Evolutionary conservation across 1,140 invertebrate genomes (phyloP), one percentile per base, ranked within the genome.

Genomic region (Drosophila sp.): DNA sequence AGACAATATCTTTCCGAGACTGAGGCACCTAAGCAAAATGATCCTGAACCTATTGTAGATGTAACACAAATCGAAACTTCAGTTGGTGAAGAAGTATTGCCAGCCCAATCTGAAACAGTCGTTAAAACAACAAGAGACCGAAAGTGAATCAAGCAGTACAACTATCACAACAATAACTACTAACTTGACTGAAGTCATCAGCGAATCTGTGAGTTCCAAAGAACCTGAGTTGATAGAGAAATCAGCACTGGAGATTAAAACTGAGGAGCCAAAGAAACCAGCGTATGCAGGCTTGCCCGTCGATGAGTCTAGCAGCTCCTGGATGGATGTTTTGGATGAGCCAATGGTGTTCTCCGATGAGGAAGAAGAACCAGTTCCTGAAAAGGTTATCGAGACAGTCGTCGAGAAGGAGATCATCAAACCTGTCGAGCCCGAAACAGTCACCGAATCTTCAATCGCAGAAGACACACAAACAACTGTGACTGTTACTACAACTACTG

Each of bases 201-300:
- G 14, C 1, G 50, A 59, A 67, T 46, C 53, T n/a, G n/a, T n/a
- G n/a, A n/a, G n/a, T n/a, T n/a, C n/a, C n/a, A n/a, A n/a, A n/a
- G n/a, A 21, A 21, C 21, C 45, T 2, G 18, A 36, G 13, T 0
- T 1, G 4, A 1, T 11, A 78, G 0, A 32, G 29, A 76, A n/a
- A 3, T 9, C 43, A 7, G 63, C 9, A 21, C 21, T 21, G 0
- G 18, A 29, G 13, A 70, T 78, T 29, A 51, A 50, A 80, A 11
- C 45, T 0, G 72, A 71, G 29, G 56, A 72, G 11, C 48, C 57
- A 0, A 58, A 58, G 43, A 84, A 79, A 64, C 48, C 62, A 48
- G 80, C 72, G 32, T 92, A 92, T 69, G 92, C 91, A 54, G 92
- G 91, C 11, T 78, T 93, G 40, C 92, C 92, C 38, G 91, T 93